phyloP scores from a whole-genome alignment of 2,797 vertebrate genomes.

The Australoheros facetus region DNA sequence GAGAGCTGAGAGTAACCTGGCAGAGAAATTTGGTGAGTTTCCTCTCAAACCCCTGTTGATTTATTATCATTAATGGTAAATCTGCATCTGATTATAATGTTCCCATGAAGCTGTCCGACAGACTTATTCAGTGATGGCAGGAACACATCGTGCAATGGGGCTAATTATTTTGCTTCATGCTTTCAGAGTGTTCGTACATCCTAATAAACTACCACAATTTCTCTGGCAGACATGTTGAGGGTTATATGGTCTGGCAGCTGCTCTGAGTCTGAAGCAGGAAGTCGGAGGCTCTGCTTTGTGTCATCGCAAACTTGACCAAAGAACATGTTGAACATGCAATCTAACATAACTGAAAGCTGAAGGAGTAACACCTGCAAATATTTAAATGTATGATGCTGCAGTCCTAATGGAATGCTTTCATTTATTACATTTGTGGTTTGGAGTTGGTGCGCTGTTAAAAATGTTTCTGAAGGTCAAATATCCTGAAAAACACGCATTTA shows the following conservation, averaged over 20 bases:
- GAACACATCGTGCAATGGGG: conserved; percentile 44
- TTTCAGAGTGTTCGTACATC: conserved; percentile 37
- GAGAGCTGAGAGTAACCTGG: conserved; percentile 87
- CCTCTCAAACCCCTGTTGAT: conserved; percentile 7
- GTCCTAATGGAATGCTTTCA: not conserved
- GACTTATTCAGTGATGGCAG: conserved; percentile 36
- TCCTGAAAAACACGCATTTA: not conserved
- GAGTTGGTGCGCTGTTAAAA: not conserved
- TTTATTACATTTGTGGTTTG: not conserved
- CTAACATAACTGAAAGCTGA: not conserved
- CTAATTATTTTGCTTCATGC: conserved; percentile 46
- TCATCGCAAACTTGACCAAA: not conserved
- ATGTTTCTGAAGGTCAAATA: not conserved
- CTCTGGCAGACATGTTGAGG: conserved; percentile 39
- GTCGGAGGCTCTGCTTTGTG: conserved; percentile 31
- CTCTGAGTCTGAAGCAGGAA: conserved; percentile 14
- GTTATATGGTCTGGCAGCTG: conserved; percentile 34
- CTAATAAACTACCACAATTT: conserved; percentile 19
- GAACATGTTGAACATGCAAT: not conserved
- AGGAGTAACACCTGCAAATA: not conserved
- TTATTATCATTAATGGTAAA: conserved; percentile 45
- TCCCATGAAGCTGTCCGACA: conserved; percentile 41
- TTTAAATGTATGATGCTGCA: not conserved
- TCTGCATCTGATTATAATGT: conserved; percentile 53
- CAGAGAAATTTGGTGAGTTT: conserved; percentile 89